Base-by-base conservation (phyloP, 2,113 vertebrate genomes). In the Coptodon bakossiorum region DNA sequence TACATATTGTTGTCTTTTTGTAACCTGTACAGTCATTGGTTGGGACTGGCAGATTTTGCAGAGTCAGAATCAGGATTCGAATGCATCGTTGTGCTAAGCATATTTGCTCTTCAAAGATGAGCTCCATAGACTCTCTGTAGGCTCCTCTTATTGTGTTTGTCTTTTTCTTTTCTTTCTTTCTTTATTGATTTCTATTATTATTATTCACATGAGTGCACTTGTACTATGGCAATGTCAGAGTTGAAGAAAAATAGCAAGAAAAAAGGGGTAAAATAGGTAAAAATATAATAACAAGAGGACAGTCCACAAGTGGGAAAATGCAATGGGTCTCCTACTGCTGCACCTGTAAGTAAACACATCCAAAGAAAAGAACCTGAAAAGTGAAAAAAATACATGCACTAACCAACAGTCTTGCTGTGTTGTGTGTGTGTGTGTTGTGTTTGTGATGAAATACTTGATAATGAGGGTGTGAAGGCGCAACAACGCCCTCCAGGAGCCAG, bases 141-240 rank as follows among this genome's bases (percentile, higher is more conserved):
- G 63, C n/a, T 40, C 63, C n/a, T 43, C n/a, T 71, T 71, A 10
- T 43, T 63, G 59, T 71, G 36, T 6, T 68, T 40, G 11, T 61
- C 3, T 1, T 63, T 19, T 6, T 61, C 9, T 34, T 61, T n/a
- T n/a, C 6, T 63, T 63, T 63, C 0, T n/a, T 12, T 63, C 0
- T 63, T 63, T 36, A n/a, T 3, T 63, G 9, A 63, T 63, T 63
- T 36, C 31, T 63, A 63, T 36, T 63, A n/a, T 61, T 61, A 61
- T 63, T 36, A 2, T 63, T 63, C 59, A 63, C 59, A 36, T 12
- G 17, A 63, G 59, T 63, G 17, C 31, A 12, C 17, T 36, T 63
- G 59, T n/a, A n/a, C 36, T 36, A 36, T 1, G 59, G 59, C 17
- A 63, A 63, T 36, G 59, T 36, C 17, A 63, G 59, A 36, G 59